Conservation (phyloP, 2,888 invertebrate species). For the Sarcophaga subvicina region DNA sequence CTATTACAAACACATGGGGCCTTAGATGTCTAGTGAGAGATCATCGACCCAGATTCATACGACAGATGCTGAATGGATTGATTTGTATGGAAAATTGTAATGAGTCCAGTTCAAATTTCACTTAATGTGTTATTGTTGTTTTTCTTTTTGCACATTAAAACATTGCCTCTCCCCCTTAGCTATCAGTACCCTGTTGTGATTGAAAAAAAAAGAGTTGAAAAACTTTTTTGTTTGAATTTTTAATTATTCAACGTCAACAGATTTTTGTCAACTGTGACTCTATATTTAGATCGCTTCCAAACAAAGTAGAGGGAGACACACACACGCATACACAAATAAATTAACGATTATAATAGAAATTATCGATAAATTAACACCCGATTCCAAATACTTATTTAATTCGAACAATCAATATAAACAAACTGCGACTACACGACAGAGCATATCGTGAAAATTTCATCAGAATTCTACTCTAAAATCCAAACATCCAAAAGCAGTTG, state of each 20-base stretch:
- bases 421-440: background rate
- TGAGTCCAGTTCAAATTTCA: no score
- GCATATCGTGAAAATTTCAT: background rate
- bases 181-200: background rate
- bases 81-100: no score
- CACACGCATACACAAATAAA: background rate
- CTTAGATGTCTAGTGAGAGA: no score
- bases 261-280: constrained; percentile 18
- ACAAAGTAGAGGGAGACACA: background rate
- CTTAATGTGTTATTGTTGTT: no score
- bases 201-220: background rate
- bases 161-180: no score
- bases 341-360: constrained; percentile 21
- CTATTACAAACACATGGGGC: no score
- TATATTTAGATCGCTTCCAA: constrained; percentile 1
- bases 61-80: no score
- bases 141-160: no score
- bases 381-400: constrained; percentile 17
- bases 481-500: constrained; percentile 14
- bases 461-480: background rate
- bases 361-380: constrained; percentile 44
- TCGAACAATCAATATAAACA: constrained; percentile 16
- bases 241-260: background rate
- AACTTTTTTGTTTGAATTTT: background rate
- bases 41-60: no score